Evolutionary conservation across 2,113 vertebrate species (phyloP), one percentile per base, ranked within the genome.

Genomic region (Phrynocephalus versicolor): DNA sequence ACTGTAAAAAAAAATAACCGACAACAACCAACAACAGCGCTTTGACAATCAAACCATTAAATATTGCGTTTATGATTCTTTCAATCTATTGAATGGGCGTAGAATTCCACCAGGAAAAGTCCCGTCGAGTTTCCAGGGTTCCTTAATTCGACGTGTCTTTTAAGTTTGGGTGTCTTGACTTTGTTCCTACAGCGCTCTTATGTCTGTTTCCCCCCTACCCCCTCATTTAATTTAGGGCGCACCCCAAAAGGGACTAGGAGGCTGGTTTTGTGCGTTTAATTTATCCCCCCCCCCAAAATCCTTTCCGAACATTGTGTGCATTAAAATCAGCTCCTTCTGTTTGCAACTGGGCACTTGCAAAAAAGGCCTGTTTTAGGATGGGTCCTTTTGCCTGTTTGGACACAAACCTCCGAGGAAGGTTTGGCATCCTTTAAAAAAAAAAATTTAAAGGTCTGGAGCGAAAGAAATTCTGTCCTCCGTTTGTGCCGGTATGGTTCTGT

Each of bases 21-120:
- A 19, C 10, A 19, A 23, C 19, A 30, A 12, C 3, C 60, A 78
- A 25, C 30, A 30, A 79, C 90, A 82, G 33, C 94, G 97, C 97
- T 97, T 95, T 95, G 97, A 98, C 98, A 98, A 98, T 98, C 98
- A 98, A 95, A 89, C 92, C 90, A 91, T 88, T 86, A 30, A 90
- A 84, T 93, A 90, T 89, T 62, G 45, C 62, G 35, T 90, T 92
- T 92, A 87, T 94, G 92, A 51, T 33, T 41, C 82, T 88, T 82
- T 39, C 41, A 39, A 8, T 65, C 51, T 12, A 35, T 41, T 35
- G 35, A 57, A 69, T 21, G 16, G 33, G 3, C 13, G 3, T 37
- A 1, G 62, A 55, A 19, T 84, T 33, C 41, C 58, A 37, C 3
- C 0, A 33, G 35, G 72, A 6, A 60, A 18, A 3, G 19, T 19